Base-by-base conservation (phyloP, 1,140 invertebrate species). In the Ceratosolen solmsi region DNA sequence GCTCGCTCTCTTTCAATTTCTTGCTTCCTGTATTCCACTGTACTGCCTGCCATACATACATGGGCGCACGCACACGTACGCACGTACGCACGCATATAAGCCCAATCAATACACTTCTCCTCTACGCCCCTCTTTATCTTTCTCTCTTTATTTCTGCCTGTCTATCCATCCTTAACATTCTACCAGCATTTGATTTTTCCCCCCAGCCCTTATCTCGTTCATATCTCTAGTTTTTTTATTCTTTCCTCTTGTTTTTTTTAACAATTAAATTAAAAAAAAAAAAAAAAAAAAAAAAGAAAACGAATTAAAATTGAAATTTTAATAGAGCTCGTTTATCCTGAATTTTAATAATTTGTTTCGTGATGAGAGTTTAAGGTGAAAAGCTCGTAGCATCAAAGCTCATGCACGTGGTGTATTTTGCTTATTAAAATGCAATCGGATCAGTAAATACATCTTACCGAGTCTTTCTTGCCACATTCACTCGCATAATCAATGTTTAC, bases 1-100 rank as follows among this genome's bases (percentile, higher is more conserved):
- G 17, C 72, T 54, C 63, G 30, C 27, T 71, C 72, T 74, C 72
- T 75, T 81, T 81, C 72, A 81, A 81, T 81, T 75, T 81, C 71
- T 75, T 72, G 11, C 70, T 41, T 54, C 30, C 58, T 71, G 46
- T 72, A 78, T 78, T 70, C 54, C 38, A 65, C 27, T 75, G n/a
- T 54, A 46, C 76, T 27, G 30, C 38, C 51, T 71, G 33, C 13
- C 41, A 11, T 36, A 36, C 76, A n/a, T n/a, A n/a, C n/a, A n/a
- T n/a, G n/a, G n/a, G n/a, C n/a, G n/a, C n/a, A n/a, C n/a, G n/a
- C n/a, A n/a, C n/a, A n/a, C n/a, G n/a, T n/a, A n/a, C n/a, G n/a
- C n/a, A n/a, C n/a, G n/a, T n/a, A n/a, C n/a, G n/a, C n/a, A n/a
- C n/a, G n/a, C n/a, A n/a, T n/a, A n/a, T n/a, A n/a, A n/a, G n/a